Conservation (phyloP, 2,888 invertebrate species). For the Agrotis exclamationis region DNA sequence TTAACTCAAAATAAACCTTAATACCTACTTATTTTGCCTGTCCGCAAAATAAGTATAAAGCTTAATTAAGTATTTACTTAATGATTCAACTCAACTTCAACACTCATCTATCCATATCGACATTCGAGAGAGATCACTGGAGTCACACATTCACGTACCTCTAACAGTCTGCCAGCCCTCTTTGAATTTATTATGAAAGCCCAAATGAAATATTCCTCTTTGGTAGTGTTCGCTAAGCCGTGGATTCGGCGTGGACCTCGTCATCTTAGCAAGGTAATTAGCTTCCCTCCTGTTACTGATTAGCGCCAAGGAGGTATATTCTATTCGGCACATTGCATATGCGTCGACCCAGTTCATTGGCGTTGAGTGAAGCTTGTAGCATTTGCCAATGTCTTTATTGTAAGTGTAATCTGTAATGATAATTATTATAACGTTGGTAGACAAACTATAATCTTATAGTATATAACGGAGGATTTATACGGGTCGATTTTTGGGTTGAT, state of each 20-base stretch:
- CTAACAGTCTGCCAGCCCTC: conserved; percentile 73
- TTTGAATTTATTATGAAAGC: conserved; percentile 65
- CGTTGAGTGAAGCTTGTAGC: conserved; percentile 80
- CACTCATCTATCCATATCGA: neutral
- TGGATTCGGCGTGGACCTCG: neutral
- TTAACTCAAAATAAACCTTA: too few relatives aligned
- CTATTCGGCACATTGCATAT: conserved; percentile 73
- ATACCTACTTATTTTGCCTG: too few relatives aligned
- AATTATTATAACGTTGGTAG: too few relatives aligned
- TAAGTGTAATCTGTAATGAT: conserved; percentile 76
- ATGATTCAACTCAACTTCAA: neutral
- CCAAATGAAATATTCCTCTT: conserved; percentile 63
- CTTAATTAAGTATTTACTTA: too few relatives aligned
- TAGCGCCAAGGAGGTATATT: conserved; percentile 77
- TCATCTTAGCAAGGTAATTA: conserved; percentile 31
- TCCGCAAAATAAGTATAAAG: too few relatives aligned
- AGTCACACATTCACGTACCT: conserved; percentile 63
- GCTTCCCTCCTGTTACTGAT: conserved; percentile 68
- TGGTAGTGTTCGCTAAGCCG: conserved; percentile 9
- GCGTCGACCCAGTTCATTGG: conserved; percentile 80
- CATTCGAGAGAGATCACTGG: neutral
- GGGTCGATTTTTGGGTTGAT: too few relatives aligned
- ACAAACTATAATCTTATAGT: too few relatives aligned
- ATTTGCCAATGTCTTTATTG: conserved; percentile 69
- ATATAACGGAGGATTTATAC: too few relatives aligned